Base-by-base conservation (phyloP, 1,140 invertebrate genomes). In the Bombus superbus region DNA sequence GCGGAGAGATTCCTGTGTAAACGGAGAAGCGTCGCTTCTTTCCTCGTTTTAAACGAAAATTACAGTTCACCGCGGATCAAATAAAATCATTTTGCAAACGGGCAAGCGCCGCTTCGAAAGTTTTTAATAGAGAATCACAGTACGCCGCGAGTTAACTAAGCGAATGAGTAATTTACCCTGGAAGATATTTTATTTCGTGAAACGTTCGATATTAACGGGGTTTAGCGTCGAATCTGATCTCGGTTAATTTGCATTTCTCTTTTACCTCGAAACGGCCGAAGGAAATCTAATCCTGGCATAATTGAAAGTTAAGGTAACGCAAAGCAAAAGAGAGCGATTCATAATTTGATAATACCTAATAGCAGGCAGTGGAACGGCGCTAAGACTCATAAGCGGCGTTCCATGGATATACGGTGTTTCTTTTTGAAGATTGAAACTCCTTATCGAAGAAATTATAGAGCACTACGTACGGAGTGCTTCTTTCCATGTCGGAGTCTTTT, bases 251-350 rank as follows among this genome's bases (percentile, higher is more conserved):
- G 42, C 72, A 44, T 74, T 74, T 47, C 72, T 74, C 40, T 74
- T 74, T 47, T 32, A 32, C 72, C 42, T 74, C 42, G 72, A 74
- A 74, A 42, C 40, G 40, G 42, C 42, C 6, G 73, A 53, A 35
- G 44, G 73, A 53, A 75, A 53, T 53, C 73, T 53, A 75, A 53
- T 53, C n/a, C 10, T 35, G 18, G 73, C 22, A 32, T 75, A 75
- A 75, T 53, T 75, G 73, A 75, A 75, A 75, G 73, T 75, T 75
- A 47, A 75, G 44, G 42, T 35, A 75, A 75, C 44, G 32, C 32
- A 35, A 75, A 75, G 73, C 73, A 53, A 53, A 47, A 32, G 32
- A 25, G 73, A 75, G 73, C 32, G 73, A 75, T 53, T 75, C 44
- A 22, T 75, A 75, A 75, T 75, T 75, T 9, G 44, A 53, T 75